Evolutionary conservation across 2,888 invertebrate genomes (phyloP).

Genomic region (Limnephilus auricula): DNA sequence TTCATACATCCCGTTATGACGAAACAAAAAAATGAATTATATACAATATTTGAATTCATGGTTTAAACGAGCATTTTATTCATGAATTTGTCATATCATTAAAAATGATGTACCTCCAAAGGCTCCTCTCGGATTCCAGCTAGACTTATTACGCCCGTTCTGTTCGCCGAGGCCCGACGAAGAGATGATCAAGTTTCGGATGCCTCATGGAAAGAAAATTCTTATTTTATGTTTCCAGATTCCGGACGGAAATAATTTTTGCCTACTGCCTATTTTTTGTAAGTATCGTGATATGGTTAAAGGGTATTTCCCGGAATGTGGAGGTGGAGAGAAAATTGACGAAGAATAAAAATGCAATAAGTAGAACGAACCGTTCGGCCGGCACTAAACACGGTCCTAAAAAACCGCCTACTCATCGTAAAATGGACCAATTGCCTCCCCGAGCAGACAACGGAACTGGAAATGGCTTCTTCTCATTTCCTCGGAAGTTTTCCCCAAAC

Average conservation of each 20-base stretch:
- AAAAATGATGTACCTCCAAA: slow-evolving; percentile 38
- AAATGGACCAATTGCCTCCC: slow-evolving; percentile 53
- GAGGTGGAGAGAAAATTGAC: slow-evolving; percentile 54
- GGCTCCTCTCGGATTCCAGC: slow-evolving; percentile 34
- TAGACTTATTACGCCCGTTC: slow-evolving; percentile 7
- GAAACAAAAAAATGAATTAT: neutral
- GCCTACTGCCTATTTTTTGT: neutral
- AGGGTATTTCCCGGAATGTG: slow-evolving; percentile 48
- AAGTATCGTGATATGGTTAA: neutral
- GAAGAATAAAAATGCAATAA: slow-evolving; percentile 64
- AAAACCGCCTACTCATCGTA: slow-evolving; percentile 61
- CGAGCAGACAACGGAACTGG: slow-evolving; percentile 35
- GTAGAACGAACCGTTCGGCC: slow-evolving; percentile 44
- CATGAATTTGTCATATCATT: slow-evolving; percentile 44
- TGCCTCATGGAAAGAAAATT: neutral
- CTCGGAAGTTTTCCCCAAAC: slow-evolving; percentile 37
- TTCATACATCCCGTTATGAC: neutral
- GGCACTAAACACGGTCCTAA: slow-evolving; percentile 55
- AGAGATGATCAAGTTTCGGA: neutral
- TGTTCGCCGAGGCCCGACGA: neutral
- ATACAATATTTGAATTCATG: neutral
- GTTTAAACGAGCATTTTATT: slow-evolving; percentile 47
- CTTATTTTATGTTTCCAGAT: neutral
- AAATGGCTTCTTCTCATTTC: slow-evolving; percentile 39
- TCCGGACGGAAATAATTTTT: neutral